Evolutionary conservation across 2,113 vertebrate species (phyloP), one percentile per base, ranked within the genome.

Genomic region (Albula goreensis): DNA sequence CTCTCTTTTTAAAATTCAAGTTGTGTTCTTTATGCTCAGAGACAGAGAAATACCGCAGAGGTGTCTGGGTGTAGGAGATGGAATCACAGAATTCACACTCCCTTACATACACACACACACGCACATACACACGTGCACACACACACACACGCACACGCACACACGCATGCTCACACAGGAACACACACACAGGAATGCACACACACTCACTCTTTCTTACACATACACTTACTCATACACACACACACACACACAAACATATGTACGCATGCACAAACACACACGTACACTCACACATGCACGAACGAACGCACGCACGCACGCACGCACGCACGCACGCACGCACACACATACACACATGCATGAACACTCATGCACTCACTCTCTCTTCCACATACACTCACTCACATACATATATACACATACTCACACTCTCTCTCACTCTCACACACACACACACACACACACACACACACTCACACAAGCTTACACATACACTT

Each of bases 1-100:
- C 89, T 86, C 87, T 85, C 85, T 91, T 60, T 77, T 78, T 84
- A 63, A 56, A 83, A 87, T 89, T 89, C 80, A 86, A 89, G 87
- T 66, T 81, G 87, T 89, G 89, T 3, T 83, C 9, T 86, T 52
- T 41, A 60, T 80, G 88, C 60, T 80, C 19, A 12, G 41, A 84
- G 31, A 83, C 74, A 74, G 70, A 87, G 53, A 17, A 60, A 63
- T 78, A 78, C 50, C 63, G 60, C 56, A 81, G 10, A 50, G 63
- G 79, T 50, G 13, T 49, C n/a, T 81, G 56, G 19, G 19, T 74
- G 74, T 49, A 49, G 8, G 84, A 60, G 70, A 41, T 63, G 11
- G 41, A 48, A 70, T 79, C 51, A 50, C 57, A 15, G 17, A 4
- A 51, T 1, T 50, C 53, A 56, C 74, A 85, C 74, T 41, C 41